Evolutionary conservation across 2,888 invertebrate species (phyloP), one percentile per base, ranked within the genome.

Genomic region (Dusona sp.): DNA sequence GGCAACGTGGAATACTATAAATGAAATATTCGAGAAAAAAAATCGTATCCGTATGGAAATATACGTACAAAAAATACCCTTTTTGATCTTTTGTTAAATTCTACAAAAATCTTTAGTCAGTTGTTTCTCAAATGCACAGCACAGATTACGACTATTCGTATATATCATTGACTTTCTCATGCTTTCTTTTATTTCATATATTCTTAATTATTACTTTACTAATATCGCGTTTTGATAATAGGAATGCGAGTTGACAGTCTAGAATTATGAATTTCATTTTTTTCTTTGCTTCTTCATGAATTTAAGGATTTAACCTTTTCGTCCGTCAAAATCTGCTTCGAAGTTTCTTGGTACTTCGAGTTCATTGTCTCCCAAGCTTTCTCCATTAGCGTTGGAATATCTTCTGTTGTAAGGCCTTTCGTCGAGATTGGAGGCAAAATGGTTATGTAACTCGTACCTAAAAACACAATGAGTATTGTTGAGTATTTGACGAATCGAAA

Each of bases 381-480:
- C n/a, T 97, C 96, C 88, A 97, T 96, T 72, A 98, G 92, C 51
- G 95, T 91, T 0, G 95, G 94, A 79, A 98, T 95, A 90, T 97
- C 96, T 1, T 96, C 96, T 91, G 95, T 96, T 0, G 94, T 95
- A 90, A 96, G 94, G 51, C 95, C 96, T 84, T 95, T 95, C 0
- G 97, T 97, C 88, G 96, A 95, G 87, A 98, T 96, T 87, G 96
- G 95, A 0, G 98, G 97, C 89, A 98, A 94, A 91, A 98, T 96
- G 48, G 96, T 96, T 83, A 98, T 96, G 74, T 96, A 95, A 87
- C 96, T 96, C 88, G 96, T 96, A 48, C 97, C 97, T 96, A 29
- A 61, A 57, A 61, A 61, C 29, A 3, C 6, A 16, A 61, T 61
- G 2, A 29, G 13, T 1, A 29, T 3, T n/a, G 25, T 57, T 16